These are phyloP conservation scores for Pipistrellus pipistrellus DNA, from an alignment of 2,797 vertebrate genomes.

Conservation along the genomic window DNA sequence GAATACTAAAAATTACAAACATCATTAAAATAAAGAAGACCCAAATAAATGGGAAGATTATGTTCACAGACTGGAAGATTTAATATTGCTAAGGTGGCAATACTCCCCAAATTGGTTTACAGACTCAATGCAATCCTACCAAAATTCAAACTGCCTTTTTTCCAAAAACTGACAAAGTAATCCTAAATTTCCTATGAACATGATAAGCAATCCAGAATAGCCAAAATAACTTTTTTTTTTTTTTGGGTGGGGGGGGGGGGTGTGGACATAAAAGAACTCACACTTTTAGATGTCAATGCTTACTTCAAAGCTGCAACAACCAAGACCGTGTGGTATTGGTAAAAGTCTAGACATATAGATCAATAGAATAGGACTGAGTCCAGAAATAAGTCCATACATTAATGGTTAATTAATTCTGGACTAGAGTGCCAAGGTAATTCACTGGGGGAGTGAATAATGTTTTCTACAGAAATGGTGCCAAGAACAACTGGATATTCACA, in stretches of 20 bases:
- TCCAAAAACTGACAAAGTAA: neutral
- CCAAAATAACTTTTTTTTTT: neutral
- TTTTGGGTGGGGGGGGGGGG: neutral
- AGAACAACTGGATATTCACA: neutral
- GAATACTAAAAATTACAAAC: neutral
- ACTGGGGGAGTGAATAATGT: neutral
- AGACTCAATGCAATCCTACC: neutral
- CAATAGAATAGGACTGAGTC: neutral
- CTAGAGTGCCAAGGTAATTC: neutral
- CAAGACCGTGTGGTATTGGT: neutral
- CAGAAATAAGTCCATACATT: neutral
- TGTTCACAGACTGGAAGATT: neutral
- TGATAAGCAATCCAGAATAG: neutral
- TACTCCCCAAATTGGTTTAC: neutral
- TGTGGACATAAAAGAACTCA: neutral
- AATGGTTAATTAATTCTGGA: neutral
- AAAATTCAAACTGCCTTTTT: conserved; percentile 1
- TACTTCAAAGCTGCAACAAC: neutral
- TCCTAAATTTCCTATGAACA: conserved; percentile 1
- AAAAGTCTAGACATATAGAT: neutral
- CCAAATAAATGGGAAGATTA: conserved; percentile 4
- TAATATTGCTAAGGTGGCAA: neutral
- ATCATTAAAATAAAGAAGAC: neutral
- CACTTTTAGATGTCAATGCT: neutral
- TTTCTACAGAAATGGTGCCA: neutral